These are phyloP conservation scores for Pararge aegeria DNA, from an alignment of 1,140 invertebrate genomes.

Conservation along the genomic window DNA sequence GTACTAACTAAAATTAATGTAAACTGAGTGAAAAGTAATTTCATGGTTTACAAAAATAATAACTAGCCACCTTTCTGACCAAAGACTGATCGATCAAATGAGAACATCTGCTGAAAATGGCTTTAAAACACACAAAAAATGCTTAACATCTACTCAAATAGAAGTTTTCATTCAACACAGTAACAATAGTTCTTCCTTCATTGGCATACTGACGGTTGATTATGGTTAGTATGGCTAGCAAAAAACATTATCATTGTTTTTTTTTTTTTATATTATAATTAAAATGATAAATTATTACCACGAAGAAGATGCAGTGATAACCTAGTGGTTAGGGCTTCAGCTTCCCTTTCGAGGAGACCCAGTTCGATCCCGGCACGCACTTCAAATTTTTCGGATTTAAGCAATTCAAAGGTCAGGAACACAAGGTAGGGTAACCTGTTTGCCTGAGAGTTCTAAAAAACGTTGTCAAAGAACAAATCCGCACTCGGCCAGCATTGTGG, in stretches of 20 bases:
- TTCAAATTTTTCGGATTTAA: too few relatives aligned
- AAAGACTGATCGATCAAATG: slow-evolving; percentile 62
- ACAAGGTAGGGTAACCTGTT: too few relatives aligned
- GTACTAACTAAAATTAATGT: not conserved
- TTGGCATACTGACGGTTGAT: slow-evolving; percentile 75
- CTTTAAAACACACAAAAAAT: slow-evolving; percentile 72
- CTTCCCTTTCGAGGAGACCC: too few relatives aligned
- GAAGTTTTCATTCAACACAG: slow-evolving; percentile 75
- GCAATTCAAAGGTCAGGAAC: too few relatives aligned
- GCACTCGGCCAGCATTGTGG: too few relatives aligned
- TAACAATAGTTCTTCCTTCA: slow-evolving; percentile 76
- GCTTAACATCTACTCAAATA: slow-evolving; percentile 68
- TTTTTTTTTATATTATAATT: too few relatives aligned
- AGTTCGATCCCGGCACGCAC: too few relatives aligned
- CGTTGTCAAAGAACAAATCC: too few relatives aligned
- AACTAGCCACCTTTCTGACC: slow-evolving; percentile 37
- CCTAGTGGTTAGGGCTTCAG: too few relatives aligned
- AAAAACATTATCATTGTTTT: slow-evolving; percentile 33
- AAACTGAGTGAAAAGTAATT: slow-evolving; percentile 48
- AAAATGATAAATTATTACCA: too few relatives aligned
- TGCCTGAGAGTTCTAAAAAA: too few relatives aligned
- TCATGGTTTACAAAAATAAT: slow-evolving; percentile 63
- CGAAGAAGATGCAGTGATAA: too few relatives aligned
- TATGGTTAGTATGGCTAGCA: slow-evolving; percentile 56
- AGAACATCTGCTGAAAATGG: slow-evolving; percentile 76